Conservation (phyloP, 2,797 vertebrate genomes). For the Eulemur coronatus region DNA sequence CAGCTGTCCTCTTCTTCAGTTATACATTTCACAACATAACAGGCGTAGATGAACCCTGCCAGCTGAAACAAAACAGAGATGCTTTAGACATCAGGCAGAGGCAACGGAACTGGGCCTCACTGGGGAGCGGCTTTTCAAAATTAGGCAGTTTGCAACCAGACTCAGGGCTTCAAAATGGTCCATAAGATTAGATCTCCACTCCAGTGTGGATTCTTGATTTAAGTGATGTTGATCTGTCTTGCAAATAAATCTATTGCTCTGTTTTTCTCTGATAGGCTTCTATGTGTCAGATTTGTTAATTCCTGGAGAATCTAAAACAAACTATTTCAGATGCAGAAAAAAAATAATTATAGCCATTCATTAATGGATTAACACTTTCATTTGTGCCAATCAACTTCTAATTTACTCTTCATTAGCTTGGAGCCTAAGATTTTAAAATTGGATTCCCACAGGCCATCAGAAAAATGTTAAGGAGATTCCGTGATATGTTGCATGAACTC, state of each 20-base stretch:
- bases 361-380: constrained; percentile 26
- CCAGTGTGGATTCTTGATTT: neutral
- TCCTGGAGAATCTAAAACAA: constrained; percentile 29
- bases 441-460: neutral
- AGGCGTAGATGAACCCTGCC: constrained; percentile 98
- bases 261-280: neutral
- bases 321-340: neutral
- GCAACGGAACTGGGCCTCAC: neutral
- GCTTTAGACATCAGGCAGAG: constrained; percentile 76
- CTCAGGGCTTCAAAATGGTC: neutral
- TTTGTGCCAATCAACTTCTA: constrained; percentile 12
- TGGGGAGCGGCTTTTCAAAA: neutral
- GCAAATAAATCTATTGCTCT: neutral
- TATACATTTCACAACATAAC: constrained; percentile 99
- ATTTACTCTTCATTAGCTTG: neutral
- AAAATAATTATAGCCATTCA: neutral
- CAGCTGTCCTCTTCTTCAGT: constrained; percentile 99
- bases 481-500: neutral
- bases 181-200: neutral
- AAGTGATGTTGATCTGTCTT: neutral
- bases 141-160: neutral
- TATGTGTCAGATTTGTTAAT: neutral
- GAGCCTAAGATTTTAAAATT: neutral
- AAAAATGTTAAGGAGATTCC: neutral
- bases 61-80: constrained; percentile 90